phyloP scores from a whole-genome alignment of 2,113 vertebrate species.

The Orcinus orca region DNA sequence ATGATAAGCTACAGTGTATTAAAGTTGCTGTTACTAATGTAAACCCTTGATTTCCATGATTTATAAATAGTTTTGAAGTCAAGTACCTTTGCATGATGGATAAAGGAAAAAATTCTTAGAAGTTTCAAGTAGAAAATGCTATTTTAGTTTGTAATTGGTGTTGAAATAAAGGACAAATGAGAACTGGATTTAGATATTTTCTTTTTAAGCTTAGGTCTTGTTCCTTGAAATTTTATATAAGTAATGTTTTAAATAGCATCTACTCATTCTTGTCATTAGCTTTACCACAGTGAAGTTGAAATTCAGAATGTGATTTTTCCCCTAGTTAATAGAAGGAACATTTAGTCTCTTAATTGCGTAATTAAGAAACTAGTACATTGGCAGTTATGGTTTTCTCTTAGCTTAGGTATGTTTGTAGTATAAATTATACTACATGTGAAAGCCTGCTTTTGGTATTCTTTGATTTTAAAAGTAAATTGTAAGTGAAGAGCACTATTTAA shows the following conservation, averaged over 20 bases:
- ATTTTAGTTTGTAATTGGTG: slow-evolving; percentile 18
- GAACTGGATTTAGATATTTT: slow-evolving; percentile 5
- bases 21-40: not conserved
- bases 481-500: slow-evolving; percentile 41
- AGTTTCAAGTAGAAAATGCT: slow-evolving; percentile 14
- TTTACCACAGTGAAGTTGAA: not conserved
- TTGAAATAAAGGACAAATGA: slow-evolving; percentile 42
- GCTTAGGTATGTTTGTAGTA: slow-evolving; percentile 33
- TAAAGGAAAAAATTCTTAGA: not conserved
- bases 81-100: not conserved
- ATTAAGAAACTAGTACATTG: slow-evolving; percentile 26
- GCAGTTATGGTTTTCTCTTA: not conserved
- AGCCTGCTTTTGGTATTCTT: slow-evolving; percentile 44
- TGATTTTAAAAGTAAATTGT: slow-evolving; percentile 48
- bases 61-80: slow-evolving; percentile 42
- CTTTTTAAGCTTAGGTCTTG: not conserved
- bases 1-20: not conserved
- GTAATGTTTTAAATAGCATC: slow-evolving; percentile 4
- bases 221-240: slow-evolving; percentile 39
- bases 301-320: not conserved
- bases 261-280: not conserved
- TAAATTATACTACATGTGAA: slow-evolving; percentile 27
- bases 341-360: not conserved
- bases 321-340: not conserved
- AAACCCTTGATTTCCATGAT: not conserved